Base-by-base conservation (phyloP, 2,113 vertebrate species). In the Pachycephala philippinensis region DNA sequence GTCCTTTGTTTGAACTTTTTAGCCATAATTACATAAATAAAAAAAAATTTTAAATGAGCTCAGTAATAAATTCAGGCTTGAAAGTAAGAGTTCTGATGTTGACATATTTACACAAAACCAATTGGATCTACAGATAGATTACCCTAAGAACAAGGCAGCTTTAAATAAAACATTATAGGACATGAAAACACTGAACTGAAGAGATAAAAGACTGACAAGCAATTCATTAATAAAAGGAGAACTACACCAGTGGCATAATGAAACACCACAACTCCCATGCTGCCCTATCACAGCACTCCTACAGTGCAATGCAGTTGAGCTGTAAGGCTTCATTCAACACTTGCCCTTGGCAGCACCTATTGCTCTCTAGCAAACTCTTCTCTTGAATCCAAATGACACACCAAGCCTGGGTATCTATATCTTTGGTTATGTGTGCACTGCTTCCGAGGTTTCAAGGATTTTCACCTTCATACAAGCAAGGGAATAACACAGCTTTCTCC, bases 1-100 rank as follows among this genome's bases (percentile, higher is more conserved):
- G 95, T 72, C 86, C 84, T 92, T 90, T 94, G 56, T 90, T 95
- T 96, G 90, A 97, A 92, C 90, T 86, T 81, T 90, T 77, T 60
- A 63, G 45, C 42, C 88, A 54, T 53, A 97, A 92, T 85, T 92
- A 44, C 47, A 79, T 64, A 75, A 77, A 74, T 95, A 87, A 87
- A 96, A 89, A 84, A 24, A 94, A 83, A 89, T 76, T 64, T 91
- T 65, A 89, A 87, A 68, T 66, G 57, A 57, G 37, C 44, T 87
- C 12, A 50, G 53, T 56, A 93, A 96, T 86, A 84, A 90, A 93
- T 86, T 94, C 50, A 80, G 79, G 30, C 37, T 89, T 83, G 69
- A 70, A 87, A 95, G 65, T 53, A 35, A 28, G 61, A 84, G 78
- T 93, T 57, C 63, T 63, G 30, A 44, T 22, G 71, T 1, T 89